Evolutionary conservation across 1,140 invertebrate species (phyloP).

Genomic region (Probaryconus sp.): DNA sequence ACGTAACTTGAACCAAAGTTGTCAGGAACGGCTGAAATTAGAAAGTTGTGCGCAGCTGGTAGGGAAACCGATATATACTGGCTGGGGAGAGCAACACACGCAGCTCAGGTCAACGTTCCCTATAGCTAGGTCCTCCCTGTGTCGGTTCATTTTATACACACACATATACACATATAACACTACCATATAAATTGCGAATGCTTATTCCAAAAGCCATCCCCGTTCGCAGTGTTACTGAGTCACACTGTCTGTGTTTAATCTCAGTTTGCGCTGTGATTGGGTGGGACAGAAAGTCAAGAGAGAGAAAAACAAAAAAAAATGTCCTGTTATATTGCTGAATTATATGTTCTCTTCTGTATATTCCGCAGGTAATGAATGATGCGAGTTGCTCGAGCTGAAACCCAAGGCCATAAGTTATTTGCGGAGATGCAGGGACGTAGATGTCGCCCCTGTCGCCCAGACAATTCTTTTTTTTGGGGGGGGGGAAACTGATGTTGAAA

Average conservation of each 20-base stretch:
- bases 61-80: conserved; percentile 53
- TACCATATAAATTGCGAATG: no score
- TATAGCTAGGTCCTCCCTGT: conserved; percentile 31
- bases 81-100: conserved; percentile 36
- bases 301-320: conserved; percentile 17
- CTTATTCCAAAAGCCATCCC: no score
- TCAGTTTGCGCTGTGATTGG: conserved; percentile 15
- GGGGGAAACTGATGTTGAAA: no score
- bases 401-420: conserved; percentile 37
- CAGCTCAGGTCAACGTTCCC: conserved; percentile 45
- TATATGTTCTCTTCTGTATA: conserved; percentile 37
- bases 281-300: no score
- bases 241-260: conserved; percentile 34
- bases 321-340: conserved; percentile 44
- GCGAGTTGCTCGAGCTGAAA: conserved; percentile 49
- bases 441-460: no score
- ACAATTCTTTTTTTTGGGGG: no score
- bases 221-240: no score
- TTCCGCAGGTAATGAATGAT: conserved; percentile 33
- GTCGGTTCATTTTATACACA: neutral
- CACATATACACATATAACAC: neutral
- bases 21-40: conserved; percentile 64
- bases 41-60: conserved; percentile 68
- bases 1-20: conserved; percentile 57
- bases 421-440: conserved; percentile 20